Evolutionary conservation across 2,113 vertebrate genomes (phyloP).

Genomic region (Rhea americana): DNA sequence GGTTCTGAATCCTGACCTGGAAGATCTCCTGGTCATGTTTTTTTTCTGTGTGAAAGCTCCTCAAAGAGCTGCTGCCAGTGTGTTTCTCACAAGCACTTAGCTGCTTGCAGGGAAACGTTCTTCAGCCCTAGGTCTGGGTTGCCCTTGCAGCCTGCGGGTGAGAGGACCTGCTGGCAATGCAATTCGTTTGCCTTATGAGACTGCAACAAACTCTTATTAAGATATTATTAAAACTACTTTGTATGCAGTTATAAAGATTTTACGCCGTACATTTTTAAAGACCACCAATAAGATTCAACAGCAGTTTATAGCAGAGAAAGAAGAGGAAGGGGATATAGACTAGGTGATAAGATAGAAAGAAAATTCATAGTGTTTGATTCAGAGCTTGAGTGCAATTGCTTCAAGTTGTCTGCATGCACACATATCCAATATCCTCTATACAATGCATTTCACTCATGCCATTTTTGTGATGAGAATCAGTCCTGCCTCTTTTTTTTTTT

Average conservation of each 20-base stretch:
- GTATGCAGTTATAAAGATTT: neutral
- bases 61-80: constrained; percentile 15
- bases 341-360: neutral
- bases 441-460: neutral
- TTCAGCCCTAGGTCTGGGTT: neutral
- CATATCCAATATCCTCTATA: neutral
- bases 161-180: too few species aligned
- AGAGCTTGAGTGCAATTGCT: neutral
- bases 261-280: neutral
- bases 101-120: neutral
- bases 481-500: neutral
- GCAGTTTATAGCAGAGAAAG: neutral
- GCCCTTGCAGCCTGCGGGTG: neutral
- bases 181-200: too few species aligned
- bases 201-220: neutral
- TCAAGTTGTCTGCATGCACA: neutral
- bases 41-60: neutral
- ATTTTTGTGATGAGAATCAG: neutral
- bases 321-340: neutral
- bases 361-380: neutral
- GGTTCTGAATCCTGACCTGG: neutral
- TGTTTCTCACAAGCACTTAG: neutral
- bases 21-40: neutral
- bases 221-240: neutral
- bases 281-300: neutral